Evolutionary conservation across 2,113 vertebrate species (phyloP), one percentile per base, ranked within the genome.

Genomic region (Oxygymnocypris stewartii): DNA sequence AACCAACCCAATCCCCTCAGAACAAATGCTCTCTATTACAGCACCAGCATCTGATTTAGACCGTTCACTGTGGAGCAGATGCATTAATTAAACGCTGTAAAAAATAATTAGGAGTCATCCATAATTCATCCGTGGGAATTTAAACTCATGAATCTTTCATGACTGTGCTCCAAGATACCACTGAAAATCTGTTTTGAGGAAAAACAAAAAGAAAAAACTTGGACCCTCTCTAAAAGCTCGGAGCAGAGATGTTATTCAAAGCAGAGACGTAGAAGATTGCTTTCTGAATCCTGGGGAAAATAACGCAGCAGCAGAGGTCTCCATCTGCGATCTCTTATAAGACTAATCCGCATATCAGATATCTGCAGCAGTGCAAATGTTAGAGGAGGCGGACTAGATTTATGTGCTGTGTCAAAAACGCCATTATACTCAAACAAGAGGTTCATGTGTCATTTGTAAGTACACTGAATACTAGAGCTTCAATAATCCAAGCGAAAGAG

Each of bases 21-120:
- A 87, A 88, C 51, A 86, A 89, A 85, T 69, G 23, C 51, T 47
- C 18, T 37, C 78, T 42, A 77, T 89, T 85, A 85, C 35, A 82
- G n/a, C 31, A 37, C 31, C 77, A 78, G 77, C 71, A 77, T 86
- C 73, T 83, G 61, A 79, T 85, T 83, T 57, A 84, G 79, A 73
- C 51, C 25, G 5, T 42, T 37, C 57, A 74, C 69, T 7, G 31
- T 79, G 59, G 61, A 31, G 84, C 40, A 84, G 82, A 83, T 77
- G 83, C 89, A 87, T 89, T 89, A 79, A 88, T 89, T 84, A 86
- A 78, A 73, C 85, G 69, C 85, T 84, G 76, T 89, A 75, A 89
- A 87, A 86, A 88, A 90, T 86, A 89, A 91, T 90, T 88, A 87
- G 40, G 28, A 84, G 49, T 54, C 86, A 89, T 88, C 85, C 77